A percentile compares a stretch with the other conserved stretches of the same genome.
Evolutionary conservation across 2,113 vertebrate genomes (phyloP).

Genomic region (Parus major): DNA sequence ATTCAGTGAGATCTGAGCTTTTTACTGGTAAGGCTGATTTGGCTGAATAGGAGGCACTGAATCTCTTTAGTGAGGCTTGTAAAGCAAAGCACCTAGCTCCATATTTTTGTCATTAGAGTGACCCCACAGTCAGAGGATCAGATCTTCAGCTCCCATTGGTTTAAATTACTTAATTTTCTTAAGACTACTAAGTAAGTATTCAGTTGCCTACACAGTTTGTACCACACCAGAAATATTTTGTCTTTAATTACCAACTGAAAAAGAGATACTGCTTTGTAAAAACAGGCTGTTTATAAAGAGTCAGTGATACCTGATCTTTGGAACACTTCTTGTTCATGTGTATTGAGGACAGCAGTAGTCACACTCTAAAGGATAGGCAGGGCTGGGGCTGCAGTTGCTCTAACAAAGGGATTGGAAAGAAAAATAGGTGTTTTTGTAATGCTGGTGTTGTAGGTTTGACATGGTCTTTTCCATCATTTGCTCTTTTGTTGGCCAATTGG

Average conservation of each 20-base stretch:
- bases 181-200: neutral
- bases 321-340: neutral
- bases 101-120: neutral
- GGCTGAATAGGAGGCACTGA: neutral
- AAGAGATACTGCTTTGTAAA: neutral
- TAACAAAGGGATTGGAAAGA: neutral
- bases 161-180: neutral
- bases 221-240: neutral
- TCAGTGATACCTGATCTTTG: neutral
- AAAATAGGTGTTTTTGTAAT: neutral
- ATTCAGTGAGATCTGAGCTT: neutral
- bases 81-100: neutral
- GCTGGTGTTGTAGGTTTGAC: neutral
- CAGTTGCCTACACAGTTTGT: accelerated
- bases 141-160: neutral
- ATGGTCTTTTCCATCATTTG: neutral
- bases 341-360: neutral
- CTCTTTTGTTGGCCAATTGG: neutral
- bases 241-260: neutral
- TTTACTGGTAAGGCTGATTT: neutral
- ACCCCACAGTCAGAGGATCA: neutral
- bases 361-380: neutral
- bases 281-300: neutral
- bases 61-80: neutral
- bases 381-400: neutral